phyloP scores from a whole-genome alignment of 2,113 vertebrate species.

The Cottus gobio region DNA sequence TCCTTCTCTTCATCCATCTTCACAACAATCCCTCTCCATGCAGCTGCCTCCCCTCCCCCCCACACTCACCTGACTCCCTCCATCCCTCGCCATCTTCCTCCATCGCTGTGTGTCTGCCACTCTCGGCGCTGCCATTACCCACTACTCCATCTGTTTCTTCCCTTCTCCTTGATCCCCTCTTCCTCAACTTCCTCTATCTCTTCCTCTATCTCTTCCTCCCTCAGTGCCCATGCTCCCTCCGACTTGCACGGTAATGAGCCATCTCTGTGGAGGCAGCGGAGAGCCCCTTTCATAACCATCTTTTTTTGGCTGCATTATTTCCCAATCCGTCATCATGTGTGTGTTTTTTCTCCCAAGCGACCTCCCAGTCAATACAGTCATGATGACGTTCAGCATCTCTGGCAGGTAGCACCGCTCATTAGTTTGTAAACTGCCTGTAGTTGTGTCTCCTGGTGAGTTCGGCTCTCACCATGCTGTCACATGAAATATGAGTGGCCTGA shows the following conservation, averaged over 20 bases:
- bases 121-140: not conserved
- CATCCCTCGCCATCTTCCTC: slow-evolving; percentile 1
- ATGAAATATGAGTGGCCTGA: slow-evolving; percentile 71
- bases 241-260: slow-evolving; percentile 57
- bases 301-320: slow-evolving; percentile 36
- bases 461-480: slow-evolving; percentile 65
- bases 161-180: slow-evolving; percentile 9
- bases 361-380: slow-evolving; percentile 58
- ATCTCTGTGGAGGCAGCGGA: slow-evolving; percentile 23
- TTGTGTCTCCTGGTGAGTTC: slow-evolving; percentile 64
- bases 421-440: slow-evolving; percentile 74
- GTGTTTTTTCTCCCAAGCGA: slow-evolving; percentile 17
- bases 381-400: slow-evolving; percentile 63
- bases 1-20: slow-evolving; percentile 46
- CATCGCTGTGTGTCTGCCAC: slow-evolving; percentile 1
- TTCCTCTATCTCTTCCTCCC: slow-evolving; percentile 42
- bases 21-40: slow-evolving; percentile 4
- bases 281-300: slow-evolving; percentile 29
- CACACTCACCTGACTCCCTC: slow-evolving; percentile 53
- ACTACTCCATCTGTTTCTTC: slow-evolving; percentile 39
- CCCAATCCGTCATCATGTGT: slow-evolving; percentile 45
- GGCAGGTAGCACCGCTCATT: slow-evolving; percentile 68
- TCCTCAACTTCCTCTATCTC: slow-evolving; percentile 25
- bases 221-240: slow-evolving; percentile 13
- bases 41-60: slow-evolving; percentile 31